phyloP scores from a whole-genome alignment of 2,888 invertebrate species.

The Tuta absoluta region DNA sequence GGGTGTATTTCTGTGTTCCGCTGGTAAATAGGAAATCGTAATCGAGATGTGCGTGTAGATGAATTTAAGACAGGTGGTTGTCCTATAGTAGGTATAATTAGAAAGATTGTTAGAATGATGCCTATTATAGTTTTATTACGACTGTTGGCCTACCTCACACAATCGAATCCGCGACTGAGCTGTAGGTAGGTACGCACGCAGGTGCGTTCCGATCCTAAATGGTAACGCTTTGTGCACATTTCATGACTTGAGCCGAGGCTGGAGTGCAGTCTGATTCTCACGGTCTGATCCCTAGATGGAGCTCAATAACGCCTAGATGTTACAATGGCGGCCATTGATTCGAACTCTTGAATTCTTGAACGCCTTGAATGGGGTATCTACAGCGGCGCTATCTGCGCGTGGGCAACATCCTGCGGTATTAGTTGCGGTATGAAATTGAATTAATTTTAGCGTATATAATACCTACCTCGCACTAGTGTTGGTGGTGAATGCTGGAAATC shows the following conservation, averaged over 20 bases:
- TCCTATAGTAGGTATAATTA: too few species aligned
- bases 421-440: slow-evolving; percentile 37
- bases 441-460: slow-evolving; percentile 27
- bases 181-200: too few species aligned
- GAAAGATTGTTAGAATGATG: too few species aligned
- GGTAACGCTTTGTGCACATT: slow-evolving; percentile 19
- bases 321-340: slow-evolving; percentile 54
- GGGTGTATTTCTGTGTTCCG: too few species aligned
- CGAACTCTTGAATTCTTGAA: slow-evolving; percentile 43
- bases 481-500: background rate
- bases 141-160: too few species aligned
- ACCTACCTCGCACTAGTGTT: background rate
- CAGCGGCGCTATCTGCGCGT: slow-evolving; percentile 38
- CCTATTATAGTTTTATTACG: too few species aligned
- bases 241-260: slow-evolving; percentile 30
- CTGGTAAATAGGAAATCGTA: too few species aligned
- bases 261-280: slow-evolving; percentile 34
- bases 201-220: background rate
- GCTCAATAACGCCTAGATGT: slow-evolving; percentile 36
- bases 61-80: too few species aligned
- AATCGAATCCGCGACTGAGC: too few species aligned
- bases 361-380: slow-evolving; percentile 40
- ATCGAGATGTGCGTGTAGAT: too few species aligned
- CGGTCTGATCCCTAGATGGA: slow-evolving; percentile 35
- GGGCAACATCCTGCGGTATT: slow-evolving; percentile 48